Percentiles rank a stretch among this genome's conserved stretches.
Evolutionary conservation across 2,797 vertebrate genomes (phyloP).

Genomic region (Acrocephalus scirpaceus): DNA sequence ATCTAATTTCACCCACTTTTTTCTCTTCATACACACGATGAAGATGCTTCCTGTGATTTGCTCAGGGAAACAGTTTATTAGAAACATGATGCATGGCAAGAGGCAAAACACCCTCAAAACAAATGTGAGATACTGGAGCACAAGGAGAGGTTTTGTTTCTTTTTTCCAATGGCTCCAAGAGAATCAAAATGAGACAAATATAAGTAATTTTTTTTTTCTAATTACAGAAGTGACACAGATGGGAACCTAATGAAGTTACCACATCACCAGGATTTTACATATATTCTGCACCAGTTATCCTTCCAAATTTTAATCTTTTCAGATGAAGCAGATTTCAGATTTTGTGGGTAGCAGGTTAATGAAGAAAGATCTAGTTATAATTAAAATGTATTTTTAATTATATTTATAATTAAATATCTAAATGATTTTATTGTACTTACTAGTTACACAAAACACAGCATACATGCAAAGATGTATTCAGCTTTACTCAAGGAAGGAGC

Average conservation of each 20-base stretch:
- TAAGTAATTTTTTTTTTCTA: not conserved
- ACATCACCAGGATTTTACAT: not conserved
- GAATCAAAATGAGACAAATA: not conserved
- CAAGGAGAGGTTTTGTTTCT: not conserved
- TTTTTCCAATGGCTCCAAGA: not conserved
- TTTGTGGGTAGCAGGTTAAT: not conserved
- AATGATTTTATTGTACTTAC: rapidly evolving
- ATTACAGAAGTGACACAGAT: not conserved
- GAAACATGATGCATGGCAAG: not conserved
- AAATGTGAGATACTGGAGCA: not conserved
- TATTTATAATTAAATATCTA: not conserved
- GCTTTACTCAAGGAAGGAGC: not conserved
- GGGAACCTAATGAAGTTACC: not conserved
- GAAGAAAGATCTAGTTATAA: not conserved
- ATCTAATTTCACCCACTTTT: not conserved
- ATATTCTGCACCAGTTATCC: not conserved
- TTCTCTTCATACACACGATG: not conserved
- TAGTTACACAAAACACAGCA: not conserved
- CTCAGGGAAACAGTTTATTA: not conserved
- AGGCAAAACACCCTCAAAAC: not conserved
- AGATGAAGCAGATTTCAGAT: not conserved
- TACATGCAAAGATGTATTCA: not conserved
- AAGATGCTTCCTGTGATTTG: not conserved
- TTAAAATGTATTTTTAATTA: not conserved
- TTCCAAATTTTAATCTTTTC: not conserved